Evolutionary conservation across 1,140 invertebrate genomes (phyloP).

Genomic region (Nautilus pompilius): DNA sequence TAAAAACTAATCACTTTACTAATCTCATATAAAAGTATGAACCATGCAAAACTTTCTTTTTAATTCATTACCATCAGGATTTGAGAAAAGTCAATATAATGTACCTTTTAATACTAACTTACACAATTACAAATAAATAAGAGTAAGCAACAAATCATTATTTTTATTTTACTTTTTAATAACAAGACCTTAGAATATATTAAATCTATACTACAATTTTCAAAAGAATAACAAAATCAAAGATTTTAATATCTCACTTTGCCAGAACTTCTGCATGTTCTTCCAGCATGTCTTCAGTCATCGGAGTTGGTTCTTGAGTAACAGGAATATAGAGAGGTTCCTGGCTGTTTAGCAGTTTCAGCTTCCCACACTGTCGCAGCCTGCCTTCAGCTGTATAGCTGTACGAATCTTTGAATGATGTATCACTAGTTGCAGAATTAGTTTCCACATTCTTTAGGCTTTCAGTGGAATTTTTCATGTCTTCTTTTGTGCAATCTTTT

Average conservation of each 20-base stretch:
- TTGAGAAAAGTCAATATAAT: too few relatives aligned
- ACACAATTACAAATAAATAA: not conserved
- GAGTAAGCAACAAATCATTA: not conserved
- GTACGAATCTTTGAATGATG: constrained; percentile 30
- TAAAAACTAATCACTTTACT: too few relatives aligned
- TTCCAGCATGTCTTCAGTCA: constrained; percentile 95
- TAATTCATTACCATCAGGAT: too few relatives aligned
- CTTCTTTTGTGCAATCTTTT: constrained; percentile 16
- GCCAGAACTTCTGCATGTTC: constrained; percentile 87
- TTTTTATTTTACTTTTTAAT: not conserved
- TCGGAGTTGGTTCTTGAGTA: constrained; percentile 92
- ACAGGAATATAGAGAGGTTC: constrained; percentile 74
- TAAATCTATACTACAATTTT: not conserved
- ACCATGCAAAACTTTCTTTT: too few relatives aligned
- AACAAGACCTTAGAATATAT: not conserved
- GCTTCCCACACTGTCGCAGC: constrained; percentile 61
- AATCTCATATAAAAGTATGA: too few relatives aligned
- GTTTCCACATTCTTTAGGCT: constrained; percentile 11
- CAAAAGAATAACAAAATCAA: not conserved
- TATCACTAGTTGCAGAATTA: constrained; percentile 16
- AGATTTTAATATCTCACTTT: too few relatives aligned
- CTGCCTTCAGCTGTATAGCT: constrained; percentile 66
- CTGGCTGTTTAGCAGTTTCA: constrained; percentile 39
- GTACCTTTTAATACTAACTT: too few relatives aligned
- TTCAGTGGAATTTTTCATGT: not conserved